Conservation (phyloP, 1,140 invertebrate species). For the Epicauta chinensis region DNA sequence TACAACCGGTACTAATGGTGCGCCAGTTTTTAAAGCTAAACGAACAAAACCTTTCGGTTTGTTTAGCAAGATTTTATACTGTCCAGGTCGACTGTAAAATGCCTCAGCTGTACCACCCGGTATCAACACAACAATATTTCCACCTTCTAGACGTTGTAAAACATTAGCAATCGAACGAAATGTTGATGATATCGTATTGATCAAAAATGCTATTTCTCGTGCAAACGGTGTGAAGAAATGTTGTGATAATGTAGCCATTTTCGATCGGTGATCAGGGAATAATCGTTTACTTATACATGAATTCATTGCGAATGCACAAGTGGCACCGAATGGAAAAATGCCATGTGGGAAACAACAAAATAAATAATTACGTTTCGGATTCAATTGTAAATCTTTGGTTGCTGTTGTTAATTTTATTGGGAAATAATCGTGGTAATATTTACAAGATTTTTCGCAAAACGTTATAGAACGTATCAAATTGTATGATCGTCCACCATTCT, state of each 20-base stretch:
- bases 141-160: background rate
- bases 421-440: no score
- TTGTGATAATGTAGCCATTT: background rate
- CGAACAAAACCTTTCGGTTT: constrained; percentile 71
- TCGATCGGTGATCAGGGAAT: background rate
- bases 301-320: background rate
- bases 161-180: background rate
- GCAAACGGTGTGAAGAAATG: constrained; percentile 2
- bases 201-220: background rate
- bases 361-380: constrained; percentile 4
- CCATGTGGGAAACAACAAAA: constrained; percentile 7
- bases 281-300: background rate
- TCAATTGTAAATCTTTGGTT: no score
- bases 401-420: no score
- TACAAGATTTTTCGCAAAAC: no score
- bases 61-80: constrained; percentile 50
- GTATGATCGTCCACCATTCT: no score
- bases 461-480: no score
- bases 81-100: background rate
- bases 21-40: constrained; percentile 68
- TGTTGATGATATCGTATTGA: background rate
- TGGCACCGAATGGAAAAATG: background rate
- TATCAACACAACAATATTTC: background rate
- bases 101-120: background rate
- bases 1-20: constrained; percentile 76